Base-by-base conservation (phyloP, 2,113 vertebrate genomes). In the Burhinus bistriatus region DNA sequence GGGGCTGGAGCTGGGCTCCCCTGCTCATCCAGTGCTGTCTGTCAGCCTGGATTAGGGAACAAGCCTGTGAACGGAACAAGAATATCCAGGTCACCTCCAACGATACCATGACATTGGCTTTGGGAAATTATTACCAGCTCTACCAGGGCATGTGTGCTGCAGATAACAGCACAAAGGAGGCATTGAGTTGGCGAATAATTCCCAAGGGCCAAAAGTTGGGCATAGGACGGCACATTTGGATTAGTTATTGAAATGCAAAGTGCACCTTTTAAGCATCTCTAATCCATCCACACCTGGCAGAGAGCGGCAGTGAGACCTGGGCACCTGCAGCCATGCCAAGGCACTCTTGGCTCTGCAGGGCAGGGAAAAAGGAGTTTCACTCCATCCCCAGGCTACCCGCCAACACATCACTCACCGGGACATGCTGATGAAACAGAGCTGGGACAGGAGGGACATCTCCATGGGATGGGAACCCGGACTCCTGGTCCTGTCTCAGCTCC, bases 391-490 rank as follows among this genome's bases (percentile, higher is more conserved):
- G 38, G 18, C 17, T 13, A 7, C 8, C 25, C 21, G 11, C 30
- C 82, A 49, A 4, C 30, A 32, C 1, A 0, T 51, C 57, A 76
- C 81, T 93, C 27, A 83, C 77, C 7, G 0, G 34, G 40, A 55
- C 30, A 27, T 0, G 0, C 19, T 12, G 57, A 71, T 27, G 40
- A 59, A 16, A 2, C 27, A 1, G 0, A 58, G 55, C 10, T 40
- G 71, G 36, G 51, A 78, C 26, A 19, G 14, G 20, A 52, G 57
- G 45, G 36, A 51, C 38, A 21, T 34, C 36, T 83, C 66, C 45
- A 15, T 3, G 5, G 47, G 52, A 36, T 3, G 10, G 52, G 16
- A 30, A 34, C 44, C 44, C 2, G 4, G n/a, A 30, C 15, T 61
- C 4, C 44, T 70, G 62, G 44, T 77, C 89, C 49, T 44, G 42